These are phyloP conservation scores for Callionymus lyra DNA, from an alignment of 2,113 vertebrate species.

Conservation along the genomic window DNA sequence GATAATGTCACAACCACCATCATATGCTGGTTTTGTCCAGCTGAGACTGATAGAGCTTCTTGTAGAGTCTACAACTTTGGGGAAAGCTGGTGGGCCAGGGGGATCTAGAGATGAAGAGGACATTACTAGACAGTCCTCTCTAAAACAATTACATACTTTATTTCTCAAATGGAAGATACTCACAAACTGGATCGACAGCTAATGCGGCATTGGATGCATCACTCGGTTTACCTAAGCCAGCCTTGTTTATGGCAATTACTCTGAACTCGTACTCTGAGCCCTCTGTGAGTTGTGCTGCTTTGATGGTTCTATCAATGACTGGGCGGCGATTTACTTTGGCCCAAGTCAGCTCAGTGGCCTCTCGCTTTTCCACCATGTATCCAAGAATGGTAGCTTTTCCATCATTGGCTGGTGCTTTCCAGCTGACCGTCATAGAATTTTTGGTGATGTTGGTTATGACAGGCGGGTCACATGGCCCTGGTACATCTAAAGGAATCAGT, in stretches of 20 bases:
- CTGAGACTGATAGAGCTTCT: slow-evolving; percentile 82
- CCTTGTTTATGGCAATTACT: slow-evolving; percentile 92
- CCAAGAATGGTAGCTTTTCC: slow-evolving; percentile 88
- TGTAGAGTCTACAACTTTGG: slow-evolving; percentile 89
- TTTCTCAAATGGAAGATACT: slow-evolving; percentile 53
- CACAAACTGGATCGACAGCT: slow-evolving; percentile 90
- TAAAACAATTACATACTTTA: too few relatives aligned
- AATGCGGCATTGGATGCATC: slow-evolving; percentile 80
- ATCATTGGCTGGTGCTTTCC: slow-evolving; percentile 90
- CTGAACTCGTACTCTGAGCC: slow-evolving; percentile 93
- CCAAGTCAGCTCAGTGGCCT: slow-evolving; percentile 86
- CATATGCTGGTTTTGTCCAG: slow-evolving; percentile 95
- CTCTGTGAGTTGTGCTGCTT: slow-evolving; percentile 85
- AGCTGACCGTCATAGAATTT: slow-evolving; percentile 96
- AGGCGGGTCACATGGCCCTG: slow-evolving; percentile 88
- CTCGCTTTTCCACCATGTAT: slow-evolving; percentile 93
- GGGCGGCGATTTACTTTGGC: slow-evolving; percentile 89
- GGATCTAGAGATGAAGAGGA: slow-evolving; percentile 71
- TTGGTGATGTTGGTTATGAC: slow-evolving; percentile 91
- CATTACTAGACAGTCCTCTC: not conserved
- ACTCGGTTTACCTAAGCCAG: slow-evolving; percentile 91
- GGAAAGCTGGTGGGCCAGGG: slow-evolving; percentile 93
- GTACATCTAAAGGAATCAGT: slow-evolving; percentile 75
- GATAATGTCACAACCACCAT: slow-evolving; percentile 92
- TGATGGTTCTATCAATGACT: slow-evolving; percentile 92